phyloP scores from a whole-genome alignment of 2,113 vertebrate genomes.

The Neotoma lepida region DNA sequence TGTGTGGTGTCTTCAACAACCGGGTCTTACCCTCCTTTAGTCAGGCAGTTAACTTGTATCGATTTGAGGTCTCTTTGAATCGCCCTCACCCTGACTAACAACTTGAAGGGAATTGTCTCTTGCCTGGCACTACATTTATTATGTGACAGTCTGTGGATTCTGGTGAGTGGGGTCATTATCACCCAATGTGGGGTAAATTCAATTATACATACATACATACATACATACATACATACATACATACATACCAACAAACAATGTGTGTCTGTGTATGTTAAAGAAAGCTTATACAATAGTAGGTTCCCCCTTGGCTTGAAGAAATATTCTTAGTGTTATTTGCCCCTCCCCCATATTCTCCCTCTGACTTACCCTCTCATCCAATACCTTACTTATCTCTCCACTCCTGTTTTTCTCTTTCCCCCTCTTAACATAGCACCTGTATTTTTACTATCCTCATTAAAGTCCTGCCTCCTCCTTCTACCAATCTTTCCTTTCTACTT shows the following conservation, averaged over 20 bases:
- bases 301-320: background rate
- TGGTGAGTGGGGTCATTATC: background rate
- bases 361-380: too few species aligned
- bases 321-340: background rate
- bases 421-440: too few species aligned
- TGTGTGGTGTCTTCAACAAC: background rate
- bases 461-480: too few species aligned
- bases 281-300: background rate
- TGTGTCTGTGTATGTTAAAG: background rate
- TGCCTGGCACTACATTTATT: background rate
- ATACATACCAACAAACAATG: background rate
- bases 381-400: too few species aligned
- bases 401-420: background rate
- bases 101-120: background rate
- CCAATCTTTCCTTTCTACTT: background rate
- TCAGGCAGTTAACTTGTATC: background rate
- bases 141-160: background rate
- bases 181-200: background rate
- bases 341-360: background rate
- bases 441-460: background rate
- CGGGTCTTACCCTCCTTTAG: background rate
- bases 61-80: background rate
- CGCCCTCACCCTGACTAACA: background rate
- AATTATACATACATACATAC: background rate
- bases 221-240: background rate